Conservation (phyloP, 2,797 vertebrate species). For the Epinephelus malabaricus region DNA sequence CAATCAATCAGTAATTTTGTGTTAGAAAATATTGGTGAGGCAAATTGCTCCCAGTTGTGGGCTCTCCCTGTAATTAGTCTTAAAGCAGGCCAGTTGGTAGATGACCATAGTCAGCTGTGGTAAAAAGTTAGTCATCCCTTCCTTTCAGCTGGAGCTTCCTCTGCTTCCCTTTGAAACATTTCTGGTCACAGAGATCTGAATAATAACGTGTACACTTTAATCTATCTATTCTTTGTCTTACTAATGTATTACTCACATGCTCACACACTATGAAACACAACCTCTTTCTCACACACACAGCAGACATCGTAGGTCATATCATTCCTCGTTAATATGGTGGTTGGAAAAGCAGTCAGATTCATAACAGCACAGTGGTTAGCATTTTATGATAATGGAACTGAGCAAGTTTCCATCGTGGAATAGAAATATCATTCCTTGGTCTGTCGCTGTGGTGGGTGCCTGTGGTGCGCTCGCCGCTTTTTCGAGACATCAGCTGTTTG, state of each 20-base stretch:
- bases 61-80: constrained; percentile 75
- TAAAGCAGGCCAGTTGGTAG: constrained; percentile 20
- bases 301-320: constrained; percentile 26
- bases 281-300: constrained; percentile 24
- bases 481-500: constrained; percentile 59
- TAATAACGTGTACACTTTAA: not conserved
- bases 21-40: constrained; percentile 62
- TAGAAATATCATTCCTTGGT: constrained; percentile 44
- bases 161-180: constrained; percentile 2
- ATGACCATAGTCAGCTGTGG: constrained; percentile 59
- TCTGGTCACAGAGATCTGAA: not conserved
- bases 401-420: constrained; percentile 64
- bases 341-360: constrained; percentile 49
- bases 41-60: constrained; percentile 64
- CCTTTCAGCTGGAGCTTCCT: constrained; percentile 42
- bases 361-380: constrained; percentile 34
- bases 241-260: constrained; percentile 12
- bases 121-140: constrained; percentile 42
- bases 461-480: constrained; percentile 3
- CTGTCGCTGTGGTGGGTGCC: constrained; percentile 38
- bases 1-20: constrained; percentile 49
- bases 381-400: constrained; percentile 41
- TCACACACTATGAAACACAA: constrained; percentile 11
- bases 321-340: constrained; percentile 54
- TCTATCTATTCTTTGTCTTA: constrained; percentile 1